Base-by-base conservation (phyloP, 2,888 invertebrate genomes). In the Latrodectus hesperus region DNA sequence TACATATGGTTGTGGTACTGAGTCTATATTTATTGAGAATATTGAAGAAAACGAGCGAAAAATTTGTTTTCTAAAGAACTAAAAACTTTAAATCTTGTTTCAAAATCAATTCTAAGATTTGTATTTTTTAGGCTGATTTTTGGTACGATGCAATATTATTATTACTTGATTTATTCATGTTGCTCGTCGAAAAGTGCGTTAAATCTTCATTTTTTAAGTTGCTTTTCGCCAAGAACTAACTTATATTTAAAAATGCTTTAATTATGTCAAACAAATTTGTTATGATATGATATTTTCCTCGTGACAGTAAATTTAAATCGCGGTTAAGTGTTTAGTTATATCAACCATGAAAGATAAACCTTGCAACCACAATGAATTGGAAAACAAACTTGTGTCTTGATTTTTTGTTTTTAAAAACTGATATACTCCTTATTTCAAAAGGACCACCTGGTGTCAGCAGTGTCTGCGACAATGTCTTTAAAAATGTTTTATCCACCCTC, bases 221-320 rank as follows among this genome's bases (percentile, higher is more conserved):
- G 49, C 14, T 11, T 71, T 71, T 14, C 53, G 14, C 17, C 53
- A 67, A 67, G 77, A 67, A 67, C 67, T 77, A 77, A 22, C n/a
- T 67, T 77, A 67, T n/a, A 77, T 77, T 67, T 67, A 17, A 22
- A 22, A 67, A 67, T 77, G 77, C 51, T 77, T 67, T 65, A 77
- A 51, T 5, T 49, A 49, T 9, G 9, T 16, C 51, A 49, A 14
- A 49, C 38, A 38, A 6, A 38, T 38, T 38, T 14, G n/a, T 78
- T 49, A 67, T 78, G 68, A 52, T 78, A 0, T 78, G 67, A 77
- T 77, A 5, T 77, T 67, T 75, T 55, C n/a, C 38, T 49, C 51
- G 67, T n/a, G 14, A 17, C n/a, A n/a, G 6, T 12, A 16, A 71
- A 71, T 51, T 71, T 71, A 49, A 49, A 71, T 71, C 8, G 14